These are phyloP conservation scores for Hippasteria phrygiana DNA, from an alignment of 53 echinoderm and acorn worm species.

Conservation along the genomic window DNA sequence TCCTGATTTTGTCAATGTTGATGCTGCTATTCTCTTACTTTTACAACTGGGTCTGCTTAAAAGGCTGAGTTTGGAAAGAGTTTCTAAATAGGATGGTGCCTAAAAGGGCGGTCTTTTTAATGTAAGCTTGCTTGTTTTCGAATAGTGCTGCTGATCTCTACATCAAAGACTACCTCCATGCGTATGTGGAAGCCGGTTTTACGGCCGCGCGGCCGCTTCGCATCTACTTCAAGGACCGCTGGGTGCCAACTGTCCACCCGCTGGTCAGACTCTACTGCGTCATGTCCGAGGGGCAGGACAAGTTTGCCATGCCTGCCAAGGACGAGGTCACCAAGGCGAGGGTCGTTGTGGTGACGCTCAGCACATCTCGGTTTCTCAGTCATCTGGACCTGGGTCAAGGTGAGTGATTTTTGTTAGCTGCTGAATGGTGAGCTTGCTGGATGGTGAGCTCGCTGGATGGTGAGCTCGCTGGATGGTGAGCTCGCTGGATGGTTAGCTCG, in stretches of 20 bases:
- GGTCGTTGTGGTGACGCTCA: slow-evolving; percentile 96
- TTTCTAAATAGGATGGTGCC: too few relatives aligned
- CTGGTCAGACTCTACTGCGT: slow-evolving; percentile 91
- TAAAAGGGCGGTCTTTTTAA: neutral
- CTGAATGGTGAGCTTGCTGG: too few relatives aligned
- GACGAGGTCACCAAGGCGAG: slow-evolving; percentile 89
- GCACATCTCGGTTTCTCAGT: slow-evolving; percentile 94
- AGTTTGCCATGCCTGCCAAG: slow-evolving; percentile 88
- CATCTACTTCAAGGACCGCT: slow-evolving; percentile 99
- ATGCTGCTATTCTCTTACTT: too few relatives aligned
- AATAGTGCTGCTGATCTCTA: slow-evolving; percentile 96
- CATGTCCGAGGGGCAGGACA: slow-evolving; percentile 87
- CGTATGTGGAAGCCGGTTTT: slow-evolving; percentile 85
- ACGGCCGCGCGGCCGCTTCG: slow-evolving; percentile 81
- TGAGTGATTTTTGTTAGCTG: slow-evolving; percentile 26
- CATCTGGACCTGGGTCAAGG: slow-evolving; percentile 89
- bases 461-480: too few relatives aligned
- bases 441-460: too few relatives aligned
- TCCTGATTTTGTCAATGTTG: too few relatives aligned
- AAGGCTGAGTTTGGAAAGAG: too few relatives aligned
- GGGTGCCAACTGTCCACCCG: slow-evolving; percentile 93
- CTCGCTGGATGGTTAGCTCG: too few relatives aligned
- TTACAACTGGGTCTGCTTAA: too few relatives aligned
- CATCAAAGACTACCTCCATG: slow-evolving; percentile 95
- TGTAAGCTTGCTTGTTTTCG: neutral